Base-by-base conservation (phyloP, 2,113 vertebrate genomes). In the Apeltes quadracus region DNA sequence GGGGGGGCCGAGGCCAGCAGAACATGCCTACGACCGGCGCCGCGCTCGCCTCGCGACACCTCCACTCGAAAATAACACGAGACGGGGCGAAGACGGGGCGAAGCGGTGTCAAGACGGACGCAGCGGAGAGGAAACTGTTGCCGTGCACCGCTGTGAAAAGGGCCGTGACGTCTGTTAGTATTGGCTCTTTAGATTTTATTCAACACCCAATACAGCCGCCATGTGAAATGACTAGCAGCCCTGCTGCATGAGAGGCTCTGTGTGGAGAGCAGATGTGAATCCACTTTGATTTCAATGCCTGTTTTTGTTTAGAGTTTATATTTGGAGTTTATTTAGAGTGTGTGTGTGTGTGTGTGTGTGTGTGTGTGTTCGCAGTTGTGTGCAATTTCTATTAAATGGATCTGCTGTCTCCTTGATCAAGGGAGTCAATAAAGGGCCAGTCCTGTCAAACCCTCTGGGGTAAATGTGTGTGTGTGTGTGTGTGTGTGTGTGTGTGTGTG, bases 361-460 rank as follows among this genome's bases (percentile, higher is more conserved):
- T 61, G 68, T 56, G 71, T 50, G 61, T 51, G 82, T 59, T 64
- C 27, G 57, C 27, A 39, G 22, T 50, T 43, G 59, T 65, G 66
- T 78, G 66, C n/a, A 78, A 81, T 74, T 84, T 91, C 89, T 88
- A 92, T 90, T 90, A 88, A 90, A 92, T 90, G 87, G 86, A 91
- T 92, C 91, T 90, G 86, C 85, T 88, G 90, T 92, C 91, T 91
- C 87, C 89, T 92, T 89, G 87, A 91, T 93, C 90, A 92, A 90
- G 87, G 83, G 84, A 91, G 92, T 90, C 87, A 91, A 91, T 93
- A 91, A 90, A 90, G 88, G 85, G 85, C 87, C 84, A 82, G 82
- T 83, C 84, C 90, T 91, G 88, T 90, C 92, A 90, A 87, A 89
- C 81, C 84, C 90, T 89, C 68, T 59, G 88, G 89, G 87, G 78